A percentile compares a stretch with the other conserved stretches of the same genome.
phyloP scores from a whole-genome alignment of 2,113 vertebrate genomes.

The Neoarius graeffei region DNA sequence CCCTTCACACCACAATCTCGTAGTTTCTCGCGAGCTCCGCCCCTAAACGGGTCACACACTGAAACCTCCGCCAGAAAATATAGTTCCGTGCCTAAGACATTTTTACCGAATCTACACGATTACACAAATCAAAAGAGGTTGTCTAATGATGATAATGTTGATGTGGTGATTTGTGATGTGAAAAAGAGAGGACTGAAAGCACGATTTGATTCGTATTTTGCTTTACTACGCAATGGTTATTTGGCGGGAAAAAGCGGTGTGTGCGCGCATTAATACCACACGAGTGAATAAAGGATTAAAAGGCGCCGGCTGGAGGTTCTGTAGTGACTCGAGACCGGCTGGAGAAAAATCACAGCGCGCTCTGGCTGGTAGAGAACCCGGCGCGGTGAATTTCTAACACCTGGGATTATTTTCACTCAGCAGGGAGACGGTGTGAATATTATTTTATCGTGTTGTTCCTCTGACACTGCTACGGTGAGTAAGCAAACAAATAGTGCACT shows the following conservation, averaged over 20 bases:
- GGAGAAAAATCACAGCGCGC: background rate
- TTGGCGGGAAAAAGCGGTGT: slow-evolving; percentile 56
- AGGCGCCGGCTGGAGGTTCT: slow-evolving; percentile 44
- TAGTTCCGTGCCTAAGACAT: slow-evolving; percentile 2
- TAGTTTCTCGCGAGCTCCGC: slow-evolving; percentile 34
- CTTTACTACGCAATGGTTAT: slow-evolving; percentile 27
- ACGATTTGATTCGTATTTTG: background rate
- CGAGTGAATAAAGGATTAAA: slow-evolving; percentile 55
- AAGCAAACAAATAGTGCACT: no score
- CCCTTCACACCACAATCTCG: background rate
- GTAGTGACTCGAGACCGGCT: slow-evolving; percentile 48
- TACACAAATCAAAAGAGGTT: background rate
- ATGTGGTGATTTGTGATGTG: background rate
- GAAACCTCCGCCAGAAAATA: background rate
- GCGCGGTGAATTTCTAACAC: slow-evolving; percentile 21
- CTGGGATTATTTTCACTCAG: slow-evolving; percentile 50
- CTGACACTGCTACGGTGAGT: slow-evolving; percentile 43
- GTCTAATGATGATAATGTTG: no score
- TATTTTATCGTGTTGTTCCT: background rate
- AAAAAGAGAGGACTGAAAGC: background rate
- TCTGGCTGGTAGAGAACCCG: slow-evolving; percentile 3
- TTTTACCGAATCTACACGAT: background rate
- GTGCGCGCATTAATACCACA: slow-evolving; percentile 48
- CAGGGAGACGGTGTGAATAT: background rate
- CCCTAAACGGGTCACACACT: background rate